phyloP scores from a whole-genome alignment of 1,140 invertebrate species.

The Listronotus oregonensis region DNA sequence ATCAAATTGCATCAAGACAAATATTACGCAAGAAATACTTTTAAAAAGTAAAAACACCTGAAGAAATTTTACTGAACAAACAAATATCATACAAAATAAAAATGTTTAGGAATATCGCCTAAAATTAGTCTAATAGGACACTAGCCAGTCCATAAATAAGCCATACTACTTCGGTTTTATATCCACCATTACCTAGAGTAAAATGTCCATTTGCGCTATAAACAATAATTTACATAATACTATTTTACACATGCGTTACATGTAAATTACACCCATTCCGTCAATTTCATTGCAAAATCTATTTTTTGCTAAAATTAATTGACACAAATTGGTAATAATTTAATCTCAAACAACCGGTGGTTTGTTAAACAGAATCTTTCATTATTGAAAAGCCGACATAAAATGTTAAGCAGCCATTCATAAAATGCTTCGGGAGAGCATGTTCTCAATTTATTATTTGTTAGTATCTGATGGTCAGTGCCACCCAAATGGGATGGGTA shows the following conservation, averaged over 20 bases:
- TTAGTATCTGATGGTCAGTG: background rate
- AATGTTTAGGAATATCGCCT: background rate
- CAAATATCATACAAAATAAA: no score
- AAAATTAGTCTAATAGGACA: background rate
- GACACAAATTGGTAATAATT: constrained; percentile 31
- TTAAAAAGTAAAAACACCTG: no score
- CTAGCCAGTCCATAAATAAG: constrained; percentile 12
- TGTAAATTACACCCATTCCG: constrained; percentile 16
- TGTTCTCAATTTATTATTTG: constrained; percentile 17
- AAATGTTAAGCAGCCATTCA: constrained; percentile 16
- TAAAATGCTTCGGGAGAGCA: constrained; percentile 21
- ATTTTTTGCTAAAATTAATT: constrained; percentile 16
- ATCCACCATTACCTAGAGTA: background rate
- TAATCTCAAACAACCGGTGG: constrained; percentile 12
- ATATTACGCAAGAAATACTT: no score
- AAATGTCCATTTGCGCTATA: constrained; percentile 8
- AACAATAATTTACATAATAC: constrained; percentile 12
- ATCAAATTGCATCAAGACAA: no score
- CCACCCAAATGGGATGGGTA: constrained; percentile 3
- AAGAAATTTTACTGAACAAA: no score
- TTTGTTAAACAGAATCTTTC: constrained; percentile 25
- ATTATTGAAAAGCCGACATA: constrained; percentile 18
- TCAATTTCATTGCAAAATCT: constrained; percentile 18
- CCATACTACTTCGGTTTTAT: constrained; percentile 6
- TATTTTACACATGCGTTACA: constrained; percentile 11